phyloP scores from a whole-genome alignment of 1,140 invertebrate genomes.

The Adelges cooleyi region DNA sequence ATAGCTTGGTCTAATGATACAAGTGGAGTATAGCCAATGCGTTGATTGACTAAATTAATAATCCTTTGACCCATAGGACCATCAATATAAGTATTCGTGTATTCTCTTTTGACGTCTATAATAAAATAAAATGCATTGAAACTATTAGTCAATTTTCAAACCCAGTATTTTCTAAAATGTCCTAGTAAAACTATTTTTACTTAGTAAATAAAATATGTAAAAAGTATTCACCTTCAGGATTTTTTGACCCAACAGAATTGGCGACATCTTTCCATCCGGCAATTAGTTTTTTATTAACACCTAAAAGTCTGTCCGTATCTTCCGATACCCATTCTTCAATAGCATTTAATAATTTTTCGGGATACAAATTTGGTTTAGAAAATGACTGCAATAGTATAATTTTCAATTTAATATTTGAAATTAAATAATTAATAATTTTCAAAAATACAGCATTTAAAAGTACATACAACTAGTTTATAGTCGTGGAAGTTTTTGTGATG shows the following conservation, averaged over 20 bases:
- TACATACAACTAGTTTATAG: conserved; percentile 6
- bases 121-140: neutral
- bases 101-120: neutral
- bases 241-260: neutral
- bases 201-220: no score
- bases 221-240: neutral
- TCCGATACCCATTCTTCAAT: conserved; percentile 7
- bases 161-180: no score
- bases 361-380: neutral
- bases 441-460: neutral
- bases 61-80: neutral
- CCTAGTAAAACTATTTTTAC: no score
- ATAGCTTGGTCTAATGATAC: neutral
- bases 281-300: neutral
- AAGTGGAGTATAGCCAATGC: neutral
- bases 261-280: neutral
- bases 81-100: neutral
- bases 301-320: neutral
- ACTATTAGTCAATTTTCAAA: neutral
- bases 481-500: neutral
- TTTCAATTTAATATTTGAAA: no score
- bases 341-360: neutral
- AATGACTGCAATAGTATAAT: neutral
- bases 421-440: no score
- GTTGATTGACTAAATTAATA: neutral